A percentile compares a stretch with the other conserved stretches of the same genome.
These are phyloP conservation scores for Nibea albiflora DNA, from an alignment of 2,113 vertebrate species.

Conservation along the genomic window DNA sequence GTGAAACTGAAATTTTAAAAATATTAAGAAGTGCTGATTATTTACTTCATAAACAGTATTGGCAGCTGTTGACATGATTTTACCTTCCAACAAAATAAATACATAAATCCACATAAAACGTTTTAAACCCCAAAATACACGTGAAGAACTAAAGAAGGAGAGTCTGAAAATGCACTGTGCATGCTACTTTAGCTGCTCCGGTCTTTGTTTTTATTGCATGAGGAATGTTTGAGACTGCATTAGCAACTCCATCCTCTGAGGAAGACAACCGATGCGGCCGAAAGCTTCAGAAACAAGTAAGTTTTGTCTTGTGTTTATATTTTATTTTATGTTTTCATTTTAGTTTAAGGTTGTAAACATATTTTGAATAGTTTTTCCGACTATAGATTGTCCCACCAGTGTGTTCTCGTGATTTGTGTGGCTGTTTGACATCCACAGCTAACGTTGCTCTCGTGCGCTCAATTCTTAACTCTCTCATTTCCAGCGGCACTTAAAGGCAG, in stretches of 20 bases:
- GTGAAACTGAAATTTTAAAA: background rate
- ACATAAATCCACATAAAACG: background rate
- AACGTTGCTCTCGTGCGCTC: background rate
- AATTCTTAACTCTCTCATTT: background rate
- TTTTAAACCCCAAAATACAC: background rate
- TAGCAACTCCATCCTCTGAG: background rate
- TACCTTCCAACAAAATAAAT: background rate
- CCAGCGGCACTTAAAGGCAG: conserved; percentile 45
- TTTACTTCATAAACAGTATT: background rate
- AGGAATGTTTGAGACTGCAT: background rate
- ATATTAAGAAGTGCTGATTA: background rate
- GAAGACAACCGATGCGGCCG: background rate
- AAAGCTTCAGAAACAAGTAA: background rate
- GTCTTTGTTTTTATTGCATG: background rate
- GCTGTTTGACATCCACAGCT: background rate
- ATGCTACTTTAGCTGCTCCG: background rate
- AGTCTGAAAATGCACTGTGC: background rate
- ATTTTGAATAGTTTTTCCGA: no score
- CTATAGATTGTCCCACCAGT: background rate
- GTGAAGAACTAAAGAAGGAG: background rate
- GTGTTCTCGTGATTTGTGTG: background rate
- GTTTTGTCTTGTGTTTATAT: background rate
- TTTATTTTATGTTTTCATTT: background rate
- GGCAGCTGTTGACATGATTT: background rate
- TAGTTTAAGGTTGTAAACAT: background rate